Base-by-base conservation (phyloP, 2,888 invertebrate genomes). In the Caenorhabditis sp. region DNA sequence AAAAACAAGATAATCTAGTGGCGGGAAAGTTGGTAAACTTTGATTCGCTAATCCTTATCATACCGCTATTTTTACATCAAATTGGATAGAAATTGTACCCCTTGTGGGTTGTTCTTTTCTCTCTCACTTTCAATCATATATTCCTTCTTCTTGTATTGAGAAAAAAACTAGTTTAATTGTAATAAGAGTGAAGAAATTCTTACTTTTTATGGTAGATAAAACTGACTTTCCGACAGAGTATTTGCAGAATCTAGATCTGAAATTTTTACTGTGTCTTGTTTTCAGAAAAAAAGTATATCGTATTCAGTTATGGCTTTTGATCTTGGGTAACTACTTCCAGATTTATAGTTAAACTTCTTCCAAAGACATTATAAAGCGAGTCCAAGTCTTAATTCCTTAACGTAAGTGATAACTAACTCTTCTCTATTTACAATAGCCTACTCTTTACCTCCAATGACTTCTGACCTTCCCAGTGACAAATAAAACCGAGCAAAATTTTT, bases 161-260 rank as follows among this genome's bases (percentile, higher is more conserved):
- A n/a, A n/a, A 72, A 38, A 49, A 70, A 70, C 69, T 58, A 70
- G 69, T 70, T 70, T 44, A 26, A 26, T 69, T 70, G 69, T 70
- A 70, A 70, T 70, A 56, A 58, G 38, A 31, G 51, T n/a, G 10
- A 47, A n/a, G 47, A 47, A 63, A 24, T 54, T 68, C 68, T 22
- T 10, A 38, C 35, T 35, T 14, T 31, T 54, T 38, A 70, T 70
- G 38, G 19, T 24, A 38, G 10, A 44, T 19, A n/a, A 24, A 56
- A 26, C 44, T 63, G 44, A 59, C 26, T 26, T 54, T 54, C 54
- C 14, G 26, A 3, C 14, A 26, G 54, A 26, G 26, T 19, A 26
- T 26, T 54, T 26, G 24, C 19, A 51, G 54, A 54, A 54, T 54
- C 54, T 54, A 14, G 26, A 26, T 8, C n/a, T 19, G 16, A 10